These are phyloP conservation scores for Tenualosa thibaudeaui DNA, from an alignment of 2,797 vertebrate genomes.

Conservation along the genomic window DNA sequence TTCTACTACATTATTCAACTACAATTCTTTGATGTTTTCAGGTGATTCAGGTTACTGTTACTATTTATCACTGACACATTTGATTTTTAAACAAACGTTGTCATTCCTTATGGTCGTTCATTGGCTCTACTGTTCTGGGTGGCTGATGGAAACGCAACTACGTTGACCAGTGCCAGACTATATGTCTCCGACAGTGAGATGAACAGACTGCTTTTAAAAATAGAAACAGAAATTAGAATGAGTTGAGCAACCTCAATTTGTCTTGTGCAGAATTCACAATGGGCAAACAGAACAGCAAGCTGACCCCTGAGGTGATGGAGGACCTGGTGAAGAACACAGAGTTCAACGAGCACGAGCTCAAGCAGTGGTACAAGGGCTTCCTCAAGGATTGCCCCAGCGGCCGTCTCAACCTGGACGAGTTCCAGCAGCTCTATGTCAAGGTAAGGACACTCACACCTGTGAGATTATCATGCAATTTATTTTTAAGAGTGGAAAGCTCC, in stretches of 20 bases:
- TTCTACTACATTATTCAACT: no score
- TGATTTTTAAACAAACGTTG: no score
- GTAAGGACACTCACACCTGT: constrained; percentile 61
- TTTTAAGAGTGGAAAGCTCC: no score
- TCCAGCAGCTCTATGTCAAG: constrained; percentile 99
- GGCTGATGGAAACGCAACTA: no score
- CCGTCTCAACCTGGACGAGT: constrained; percentile 96
- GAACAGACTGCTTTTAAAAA: not conserved
- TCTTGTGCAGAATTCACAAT: constrained; percentile 63
- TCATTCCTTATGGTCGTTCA: no score
- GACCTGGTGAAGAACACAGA: constrained; percentile 99
- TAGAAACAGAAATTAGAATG: not conserved
- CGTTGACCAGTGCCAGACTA: no score
- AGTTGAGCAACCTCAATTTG: not conserved
- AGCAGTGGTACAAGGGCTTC: constrained; percentile 99
- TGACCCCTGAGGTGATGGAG: constrained; percentile 99
- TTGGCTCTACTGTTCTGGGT: no score
- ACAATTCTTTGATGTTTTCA: no score
- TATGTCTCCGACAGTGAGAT: no score
- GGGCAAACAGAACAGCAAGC: constrained; percentile 99
- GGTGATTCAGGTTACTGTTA: no score
- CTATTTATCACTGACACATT: no score
- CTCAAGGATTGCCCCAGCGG: constrained; percentile 98
- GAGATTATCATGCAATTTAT: not conserved
- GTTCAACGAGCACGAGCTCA: constrained; percentile 98